Evolutionary conservation across 2,113 vertebrate species (phyloP).

Genomic region (Litocranius walleri): DNA sequence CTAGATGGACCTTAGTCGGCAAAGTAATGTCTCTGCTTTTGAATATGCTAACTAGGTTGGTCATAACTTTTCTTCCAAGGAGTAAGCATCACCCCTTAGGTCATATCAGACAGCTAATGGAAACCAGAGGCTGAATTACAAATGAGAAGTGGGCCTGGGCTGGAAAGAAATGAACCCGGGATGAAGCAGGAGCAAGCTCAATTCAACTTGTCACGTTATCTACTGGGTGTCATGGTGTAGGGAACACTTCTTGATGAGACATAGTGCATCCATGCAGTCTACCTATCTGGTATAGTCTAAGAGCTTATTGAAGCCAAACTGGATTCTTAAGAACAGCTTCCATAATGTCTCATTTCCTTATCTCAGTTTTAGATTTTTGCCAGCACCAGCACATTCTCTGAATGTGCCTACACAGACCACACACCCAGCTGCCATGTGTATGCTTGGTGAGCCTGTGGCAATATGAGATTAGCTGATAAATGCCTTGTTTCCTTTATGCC

Average conservation of each 20-base stretch:
- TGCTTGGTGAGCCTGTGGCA: background rate
- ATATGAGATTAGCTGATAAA: background rate
- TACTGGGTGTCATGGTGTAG: fast-evolving
- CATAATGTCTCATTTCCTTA: background rate
- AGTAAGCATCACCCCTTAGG: background rate
- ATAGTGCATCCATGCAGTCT: too few species aligned
- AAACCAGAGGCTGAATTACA: background rate
- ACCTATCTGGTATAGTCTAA: background rate
- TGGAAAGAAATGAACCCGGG: background rate
- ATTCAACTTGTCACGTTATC: background rate
- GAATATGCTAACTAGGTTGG: too few species aligned
- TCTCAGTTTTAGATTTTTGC: background rate
- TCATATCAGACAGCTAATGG: background rate
- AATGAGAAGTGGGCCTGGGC: background rate
- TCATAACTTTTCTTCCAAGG: too few species aligned
- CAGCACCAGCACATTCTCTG: background rate
- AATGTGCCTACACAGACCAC: background rate
- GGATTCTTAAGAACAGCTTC: background rate
- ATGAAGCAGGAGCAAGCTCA: background rate
- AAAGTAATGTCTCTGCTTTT: too few species aligned
- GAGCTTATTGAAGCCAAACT: background rate
- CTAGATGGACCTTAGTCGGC: too few species aligned
- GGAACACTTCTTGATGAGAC: background rate
- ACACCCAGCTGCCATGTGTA: background rate
- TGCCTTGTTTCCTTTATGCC: background rate